These are phyloP conservation scores for Glyphotaelius pellucidus DNA, from an alignment of 2,888 invertebrate genomes.

Conservation along the genomic window DNA sequence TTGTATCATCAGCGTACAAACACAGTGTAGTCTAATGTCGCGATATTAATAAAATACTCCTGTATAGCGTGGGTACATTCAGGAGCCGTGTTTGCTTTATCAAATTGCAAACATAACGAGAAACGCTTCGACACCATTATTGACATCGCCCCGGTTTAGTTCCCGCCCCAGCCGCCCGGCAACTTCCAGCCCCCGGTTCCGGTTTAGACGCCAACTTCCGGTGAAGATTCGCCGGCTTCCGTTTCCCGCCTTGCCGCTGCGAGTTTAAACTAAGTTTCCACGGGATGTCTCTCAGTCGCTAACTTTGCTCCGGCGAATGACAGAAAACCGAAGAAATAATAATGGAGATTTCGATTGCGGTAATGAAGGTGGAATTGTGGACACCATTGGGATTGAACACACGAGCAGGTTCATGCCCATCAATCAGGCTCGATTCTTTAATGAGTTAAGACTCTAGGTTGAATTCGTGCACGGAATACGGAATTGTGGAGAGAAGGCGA, in stretches of 20 bases:
- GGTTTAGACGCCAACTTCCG: conserved; percentile 24
- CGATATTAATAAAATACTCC: not conserved
- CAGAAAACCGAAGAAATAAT: not conserved
- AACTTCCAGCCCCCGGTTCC: conserved; percentile 23
- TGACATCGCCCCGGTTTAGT: not conserved
- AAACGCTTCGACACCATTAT: conserved; percentile 8
- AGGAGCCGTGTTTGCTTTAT: not conserved
- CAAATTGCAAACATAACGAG: not conserved
- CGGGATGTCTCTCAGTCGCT: not conserved
- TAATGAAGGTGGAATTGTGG: not conserved
- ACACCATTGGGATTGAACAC: not conserved
- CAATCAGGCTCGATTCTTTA: not conserved
- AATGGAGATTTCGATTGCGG: not conserved
- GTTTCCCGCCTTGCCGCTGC: not conserved
- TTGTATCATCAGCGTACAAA: no score
- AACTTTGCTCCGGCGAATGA: not conserved
- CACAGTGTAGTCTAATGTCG: no score
- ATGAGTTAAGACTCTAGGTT: not conserved
- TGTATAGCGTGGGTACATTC: not conserved
- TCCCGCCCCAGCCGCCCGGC: conserved; percentile 29
- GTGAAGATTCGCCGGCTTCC: conserved; percentile 30
- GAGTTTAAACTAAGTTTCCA: not conserved
- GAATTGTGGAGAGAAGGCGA: not conserved
- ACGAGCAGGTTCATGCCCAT: not conserved
- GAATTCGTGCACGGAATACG: not conserved